phyloP scores from a whole-genome alignment of 2,797 vertebrate species.

The Cuculus canorus region DNA sequence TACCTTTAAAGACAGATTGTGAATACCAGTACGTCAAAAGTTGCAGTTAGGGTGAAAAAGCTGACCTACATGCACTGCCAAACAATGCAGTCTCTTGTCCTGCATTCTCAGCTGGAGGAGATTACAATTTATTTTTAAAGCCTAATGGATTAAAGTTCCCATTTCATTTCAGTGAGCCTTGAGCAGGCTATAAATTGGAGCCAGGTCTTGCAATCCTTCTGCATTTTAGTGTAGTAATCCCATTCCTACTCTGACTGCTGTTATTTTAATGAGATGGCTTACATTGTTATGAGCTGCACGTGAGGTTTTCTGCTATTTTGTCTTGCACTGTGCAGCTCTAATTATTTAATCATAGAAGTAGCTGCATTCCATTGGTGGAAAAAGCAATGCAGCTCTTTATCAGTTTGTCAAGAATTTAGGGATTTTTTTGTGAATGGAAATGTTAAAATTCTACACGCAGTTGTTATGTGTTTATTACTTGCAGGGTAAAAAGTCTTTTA shows the following conservation, averaged over 20 bases:
- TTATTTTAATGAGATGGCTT: conserved; percentile 33
- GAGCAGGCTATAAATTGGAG: conserved; percentile 17
- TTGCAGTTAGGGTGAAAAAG: neutral
- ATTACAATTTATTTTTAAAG: conserved; percentile 42
- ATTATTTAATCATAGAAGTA: conserved; percentile 16
- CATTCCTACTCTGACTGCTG: neutral
- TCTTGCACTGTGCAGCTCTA: neutral
- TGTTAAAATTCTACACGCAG: neutral
- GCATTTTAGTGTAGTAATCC: conserved; percentile 19
- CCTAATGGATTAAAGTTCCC: conserved; percentile 42
- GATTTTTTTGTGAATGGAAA: neutral
- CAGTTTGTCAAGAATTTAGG: neutral
- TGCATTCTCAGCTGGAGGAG: conserved; percentile 36
- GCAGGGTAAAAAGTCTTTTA: neutral
- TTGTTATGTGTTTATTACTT: neutral
- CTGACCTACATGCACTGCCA: conserved; percentile 15
- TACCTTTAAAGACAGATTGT: neutral
- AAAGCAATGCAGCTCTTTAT: neutral
- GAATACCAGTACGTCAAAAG: neutral
- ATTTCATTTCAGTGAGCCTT: conserved; percentile 41
- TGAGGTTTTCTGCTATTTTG: conserved; percentile 12
- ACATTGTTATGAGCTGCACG: neutral
- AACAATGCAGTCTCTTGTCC: conserved; percentile 17
- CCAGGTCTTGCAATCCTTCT: neutral
- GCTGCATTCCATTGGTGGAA: neutral